Evolutionary conservation across 1,140 invertebrate species (phyloP).

Genomic region (Notospermus geniculatus): DNA sequence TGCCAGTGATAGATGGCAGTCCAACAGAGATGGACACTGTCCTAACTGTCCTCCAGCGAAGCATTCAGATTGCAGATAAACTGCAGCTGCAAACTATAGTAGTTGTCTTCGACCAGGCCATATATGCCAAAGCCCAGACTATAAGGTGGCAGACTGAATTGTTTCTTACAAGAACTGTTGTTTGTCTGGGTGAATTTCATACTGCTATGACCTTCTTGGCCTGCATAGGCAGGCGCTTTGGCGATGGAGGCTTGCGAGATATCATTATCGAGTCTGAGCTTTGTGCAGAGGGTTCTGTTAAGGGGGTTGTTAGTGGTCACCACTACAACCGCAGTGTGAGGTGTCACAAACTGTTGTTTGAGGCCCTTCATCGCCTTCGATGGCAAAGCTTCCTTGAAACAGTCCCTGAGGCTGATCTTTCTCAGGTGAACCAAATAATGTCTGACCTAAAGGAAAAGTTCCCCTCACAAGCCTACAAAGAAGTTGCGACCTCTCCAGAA

Average conservation of each 20-base stretch:
- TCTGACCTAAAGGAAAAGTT: no score
- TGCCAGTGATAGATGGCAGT: no score
- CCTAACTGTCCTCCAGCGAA: no score
- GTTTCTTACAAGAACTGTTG: neutral
- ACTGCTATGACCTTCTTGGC: constrained; percentile 3
- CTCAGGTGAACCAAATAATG: no score
- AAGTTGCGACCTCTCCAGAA: no score
- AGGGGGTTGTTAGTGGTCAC: constrained; percentile 6
- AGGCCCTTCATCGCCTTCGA: neutral
- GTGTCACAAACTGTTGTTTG: neutral
- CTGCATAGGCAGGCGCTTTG: neutral
- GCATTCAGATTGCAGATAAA: no score
- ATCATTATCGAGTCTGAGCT: constrained; percentile 2
- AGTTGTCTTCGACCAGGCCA: no score
- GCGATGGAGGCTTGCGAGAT: neutral
- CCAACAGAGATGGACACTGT: no score
- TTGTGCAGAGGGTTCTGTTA: neutral
- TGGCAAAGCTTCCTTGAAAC: no score
- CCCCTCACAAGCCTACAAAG: no score
- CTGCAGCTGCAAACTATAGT: no score
- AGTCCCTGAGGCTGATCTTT: no score
- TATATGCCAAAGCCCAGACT: neutral
- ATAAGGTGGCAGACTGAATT: constrained; percentile 1
- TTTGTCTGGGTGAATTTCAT: constrained; percentile 4
- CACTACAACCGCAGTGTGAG: constrained; percentile 2